Percentiles rank a stretch among this genome's conserved stretches.
Conservation (phyloP, 2,888 invertebrate species). For the Eupeodes luniger region DNA sequence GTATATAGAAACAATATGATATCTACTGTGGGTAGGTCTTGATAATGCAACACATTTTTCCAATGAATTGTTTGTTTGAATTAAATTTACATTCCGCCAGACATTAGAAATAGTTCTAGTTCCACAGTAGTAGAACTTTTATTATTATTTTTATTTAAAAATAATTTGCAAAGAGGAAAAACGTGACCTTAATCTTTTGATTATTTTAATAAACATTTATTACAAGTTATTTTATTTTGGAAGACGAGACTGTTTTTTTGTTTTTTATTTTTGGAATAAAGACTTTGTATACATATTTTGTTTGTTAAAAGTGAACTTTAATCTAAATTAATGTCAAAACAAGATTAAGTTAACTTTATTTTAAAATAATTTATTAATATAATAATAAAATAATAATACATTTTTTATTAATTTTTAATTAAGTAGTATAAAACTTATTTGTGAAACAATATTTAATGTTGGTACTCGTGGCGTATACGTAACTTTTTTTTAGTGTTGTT, state of each 20-base stretch:
- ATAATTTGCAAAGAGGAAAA: slow-evolving; percentile 1
- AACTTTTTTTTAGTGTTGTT: too few species aligned
- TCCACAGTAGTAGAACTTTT: neutral
- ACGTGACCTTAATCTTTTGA: slow-evolving; percentile 35
- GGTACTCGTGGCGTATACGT: too few species aligned
- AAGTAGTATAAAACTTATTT: too few species aligned
- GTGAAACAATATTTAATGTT: too few species aligned
- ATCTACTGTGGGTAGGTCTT: neutral
- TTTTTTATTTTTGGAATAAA: neutral
- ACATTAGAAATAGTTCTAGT: neutral
- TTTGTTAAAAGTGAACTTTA: neutral
- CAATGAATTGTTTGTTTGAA: slow-evolving; percentile 28
- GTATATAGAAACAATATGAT: slow-evolving; percentile 41
- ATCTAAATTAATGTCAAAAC: neutral
- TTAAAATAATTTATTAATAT: too few species aligned
- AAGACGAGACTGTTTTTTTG: too few species aligned
- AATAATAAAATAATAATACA: too few species aligned
- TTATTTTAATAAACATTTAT: neutral
- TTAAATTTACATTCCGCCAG: slow-evolving; percentile 26
- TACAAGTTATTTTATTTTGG: neutral
- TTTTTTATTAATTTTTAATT: too few species aligned
- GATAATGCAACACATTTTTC: slow-evolving; percentile 18
- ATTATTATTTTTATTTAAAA: slow-evolving; percentile 8
- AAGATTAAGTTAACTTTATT: too few species aligned
- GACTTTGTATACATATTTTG: neutral